Evolutionary conservation across 2,888 invertebrate species (phyloP), one percentile per base, ranked within the genome.

Genomic region (Urechis unicinctus): DNA sequence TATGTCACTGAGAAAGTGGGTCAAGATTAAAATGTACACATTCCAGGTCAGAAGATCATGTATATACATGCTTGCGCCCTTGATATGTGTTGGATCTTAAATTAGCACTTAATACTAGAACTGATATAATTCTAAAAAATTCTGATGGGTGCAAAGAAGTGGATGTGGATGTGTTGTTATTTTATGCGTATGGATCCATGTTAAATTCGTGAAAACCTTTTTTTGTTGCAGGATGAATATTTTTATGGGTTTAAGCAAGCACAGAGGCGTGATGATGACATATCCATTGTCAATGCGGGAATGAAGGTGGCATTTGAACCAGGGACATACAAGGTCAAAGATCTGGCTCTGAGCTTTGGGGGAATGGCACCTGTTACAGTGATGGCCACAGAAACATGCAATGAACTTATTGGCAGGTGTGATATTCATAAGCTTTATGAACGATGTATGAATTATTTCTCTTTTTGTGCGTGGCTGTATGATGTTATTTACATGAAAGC

Each of bases 361-460:
- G 96, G 95, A 30, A 91, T 96, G 91, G 92, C 90, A 0, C 88
- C 90, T 3, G 89, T 85, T 1, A 91, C 92, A 0, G 83, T 88
- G 49, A 79, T 87, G 71, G 88, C 91, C 0, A 78, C 79, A 25
- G 83, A 84, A 69, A 85, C 91, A 0, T 83, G 85, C 57, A 72
- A 82, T 52, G 68, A 77, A 29, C 78, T 89, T 53, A 59, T 65
- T 29, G 80, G 80, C 53, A 69, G 67, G 77, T 78, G 60, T 52
- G 58, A 30, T 21, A 21, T 24, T 6, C n/a, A n/a, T n/a, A 17
- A 36, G 17, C 9, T 17, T 36, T 17, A 36, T 36, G 41, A 13
- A 36, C 9, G 9, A 13, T 36, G n/a, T n/a, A n/a, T n/a, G n/a
- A n/a, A n/a, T n/a, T n/a, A n/a, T n/a, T n/a, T n/a, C n/a, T n/a